Percentiles rank a stretch among this genome's conserved stretches.
phyloP scores from a whole-genome alignment of 1,140 invertebrate genomes.

The Meloidogyne exigua region DNA sequence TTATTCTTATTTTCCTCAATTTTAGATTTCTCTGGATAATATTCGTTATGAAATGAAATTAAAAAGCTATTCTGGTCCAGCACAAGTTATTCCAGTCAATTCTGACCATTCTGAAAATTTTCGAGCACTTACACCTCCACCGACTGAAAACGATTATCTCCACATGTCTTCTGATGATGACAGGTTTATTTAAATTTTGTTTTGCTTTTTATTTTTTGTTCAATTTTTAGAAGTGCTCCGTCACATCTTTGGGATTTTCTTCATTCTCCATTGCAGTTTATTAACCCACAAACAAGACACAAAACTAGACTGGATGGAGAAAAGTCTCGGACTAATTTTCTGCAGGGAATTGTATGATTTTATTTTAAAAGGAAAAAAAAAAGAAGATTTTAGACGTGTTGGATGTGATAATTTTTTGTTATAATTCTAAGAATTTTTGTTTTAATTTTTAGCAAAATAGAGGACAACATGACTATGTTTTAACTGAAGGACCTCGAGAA shows the following conservation, averaged over 20 bases:
- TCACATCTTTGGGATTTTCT: slow-evolving; percentile 1
- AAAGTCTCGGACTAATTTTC: not conserved
- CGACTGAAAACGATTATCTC: slow-evolving; percentile 41
- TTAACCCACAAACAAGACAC: not conserved
- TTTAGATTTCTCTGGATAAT: slow-evolving; percentile 22
- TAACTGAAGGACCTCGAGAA: not conserved
- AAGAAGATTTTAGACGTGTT: too few species aligned
- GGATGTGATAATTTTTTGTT: too few species aligned
- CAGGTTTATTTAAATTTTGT: not conserved
- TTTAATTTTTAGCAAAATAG: not conserved
- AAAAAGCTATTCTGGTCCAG: slow-evolving; percentile 34
- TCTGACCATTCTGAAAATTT: slow-evolving; percentile 31
- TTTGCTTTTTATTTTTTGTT: not conserved
- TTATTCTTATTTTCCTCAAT: not conserved
- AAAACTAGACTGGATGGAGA: not conserved
- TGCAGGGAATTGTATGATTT: not conserved
- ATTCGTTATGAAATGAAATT: slow-evolving; percentile 32
- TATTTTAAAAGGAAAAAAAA: not conserved
- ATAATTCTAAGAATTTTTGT: not conserved
- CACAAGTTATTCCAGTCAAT: slow-evolving; percentile 22
- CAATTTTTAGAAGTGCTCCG: not conserved
- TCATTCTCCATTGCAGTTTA: not conserved
- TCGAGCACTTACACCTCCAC: slow-evolving; percentile 33
- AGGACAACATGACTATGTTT: not conserved
- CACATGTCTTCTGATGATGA: slow-evolving; percentile 5